Base-by-base conservation (phyloP, 1,140 invertebrate genomes). In the Drosophila mayri region DNA sequence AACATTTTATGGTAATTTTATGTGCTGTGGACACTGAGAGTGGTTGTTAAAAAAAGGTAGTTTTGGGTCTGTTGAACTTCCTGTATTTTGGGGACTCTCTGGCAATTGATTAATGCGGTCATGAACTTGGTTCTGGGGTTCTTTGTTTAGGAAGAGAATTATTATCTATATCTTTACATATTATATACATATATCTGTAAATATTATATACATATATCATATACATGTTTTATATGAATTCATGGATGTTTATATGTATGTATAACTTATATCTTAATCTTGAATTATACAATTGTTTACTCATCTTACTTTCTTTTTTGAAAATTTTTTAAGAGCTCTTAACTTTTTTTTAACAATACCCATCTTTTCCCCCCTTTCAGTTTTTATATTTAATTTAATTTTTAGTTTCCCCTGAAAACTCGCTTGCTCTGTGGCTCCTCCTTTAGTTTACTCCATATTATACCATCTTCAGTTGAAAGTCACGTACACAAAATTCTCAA, bases 1-100 rank as follows among this genome's bases (percentile, higher is more conserved):
- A 28, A 61, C 38, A 64, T 65, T 82, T 66, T 76, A 79, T 66
- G 70, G 67, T 83, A 61, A 67, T 72, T 72, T 66, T 68, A 58
- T 57, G 25, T 35, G 44, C 46, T 47, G 60, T 57, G 60, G 28
- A 63, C 41, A 63, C 44, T 25, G 14, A 22, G 30, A 16, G 22
- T 28, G 47, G 14, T 37, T 41, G 32, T 12, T 32, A 55, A 22
- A 61, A 65, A 74, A 20, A 73, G 10, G 52, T 57, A 25, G 49
- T 49, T 60, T 49, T 60, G 18, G 35, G 76, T 75, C 78, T 81
- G 61, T 81, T 81, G 74, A 78, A 81, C 82, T 86, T 86, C 70
- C 83, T 67, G 82, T 67, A 38, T 37, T 32, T 44, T 61, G 41
- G 40, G n/a, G 18, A 7, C 35, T 59, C 30, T 37, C 52, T 63